phyloP scores from a whole-genome alignment of 2,888 invertebrate species.

The Euplexia lucipara region DNA sequence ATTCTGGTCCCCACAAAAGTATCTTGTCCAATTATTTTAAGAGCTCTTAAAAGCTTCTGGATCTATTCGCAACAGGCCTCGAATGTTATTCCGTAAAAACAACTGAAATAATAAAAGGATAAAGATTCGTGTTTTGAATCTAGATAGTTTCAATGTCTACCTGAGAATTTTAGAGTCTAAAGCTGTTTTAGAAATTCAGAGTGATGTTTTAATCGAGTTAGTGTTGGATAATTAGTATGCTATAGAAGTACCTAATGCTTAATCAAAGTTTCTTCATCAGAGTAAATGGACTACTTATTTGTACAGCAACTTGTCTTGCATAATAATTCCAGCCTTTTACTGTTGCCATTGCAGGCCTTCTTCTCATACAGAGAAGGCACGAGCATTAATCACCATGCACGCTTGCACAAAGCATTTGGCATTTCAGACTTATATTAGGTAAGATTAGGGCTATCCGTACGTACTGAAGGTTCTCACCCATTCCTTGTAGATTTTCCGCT shows the following conservation, averaged over 20 bases:
- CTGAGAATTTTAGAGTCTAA: not conserved
- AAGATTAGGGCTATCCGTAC: too few species aligned
- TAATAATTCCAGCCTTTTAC: too few species aligned
- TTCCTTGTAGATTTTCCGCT: too few species aligned
- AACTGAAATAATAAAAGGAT: slow-evolving; percentile 34
- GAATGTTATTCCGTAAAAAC: slow-evolving; percentile 36
- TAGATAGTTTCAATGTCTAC: slow-evolving; percentile 36
- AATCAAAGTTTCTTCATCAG: too few species aligned
- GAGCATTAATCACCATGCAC: too few species aligned
- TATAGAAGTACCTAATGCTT: not conserved
- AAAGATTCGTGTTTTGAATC: slow-evolving; percentile 26
- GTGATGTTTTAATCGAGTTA: not conserved
- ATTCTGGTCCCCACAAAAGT: slow-evolving; percentile 24
- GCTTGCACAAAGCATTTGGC: too few species aligned
- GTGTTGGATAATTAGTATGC: not conserved
- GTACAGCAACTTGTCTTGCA: too few species aligned
- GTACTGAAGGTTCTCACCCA: too few species aligned
- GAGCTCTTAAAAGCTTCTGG: slow-evolving; percentile 26
- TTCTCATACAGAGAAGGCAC: too few species aligned
- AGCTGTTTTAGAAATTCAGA: not conserved
- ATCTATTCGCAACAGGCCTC: slow-evolving; percentile 14
- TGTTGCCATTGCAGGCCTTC: too few species aligned
- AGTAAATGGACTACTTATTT: too few species aligned
- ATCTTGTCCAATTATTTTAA: slow-evolving; percentile 53
- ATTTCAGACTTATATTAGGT: too few species aligned